Evolutionary conservation across 1,140 invertebrate genomes (phyloP).

Genomic region (Drosophila tani): DNA sequence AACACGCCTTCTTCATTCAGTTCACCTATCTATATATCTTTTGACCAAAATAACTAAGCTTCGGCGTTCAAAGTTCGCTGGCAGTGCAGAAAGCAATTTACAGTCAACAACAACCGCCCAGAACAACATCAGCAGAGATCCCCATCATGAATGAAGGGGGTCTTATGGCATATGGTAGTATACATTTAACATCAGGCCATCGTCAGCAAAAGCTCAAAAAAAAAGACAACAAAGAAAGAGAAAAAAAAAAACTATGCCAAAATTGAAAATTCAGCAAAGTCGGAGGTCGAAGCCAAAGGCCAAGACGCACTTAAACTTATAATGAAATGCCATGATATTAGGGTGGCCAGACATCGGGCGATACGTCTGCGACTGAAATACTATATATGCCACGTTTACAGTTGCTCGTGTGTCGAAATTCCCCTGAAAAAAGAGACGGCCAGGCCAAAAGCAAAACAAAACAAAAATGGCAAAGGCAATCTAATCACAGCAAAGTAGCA

Average conservation of each 20-base stretch:
- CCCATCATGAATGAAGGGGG: constrained; percentile 34
- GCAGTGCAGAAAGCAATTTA: constrained; percentile 20
- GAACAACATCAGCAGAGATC: neutral
- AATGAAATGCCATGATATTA: constrained; percentile 40
- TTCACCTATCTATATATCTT: constrained; percentile 18
- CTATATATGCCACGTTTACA: constrained; percentile 18
- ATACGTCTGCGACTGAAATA: neutral
- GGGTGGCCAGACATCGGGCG: constrained; percentile 31
- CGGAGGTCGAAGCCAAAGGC: constrained; percentile 37
- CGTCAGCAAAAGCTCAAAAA: constrained; percentile 4
- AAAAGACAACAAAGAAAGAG: neutral
- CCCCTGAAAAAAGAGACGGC: constrained; percentile 4
- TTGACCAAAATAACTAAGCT: constrained; percentile 38
- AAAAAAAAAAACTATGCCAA: neutral
- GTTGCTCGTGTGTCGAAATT: constrained; percentile 31
- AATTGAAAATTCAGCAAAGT: constrained; percentile 29
- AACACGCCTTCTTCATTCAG: constrained; percentile 25
- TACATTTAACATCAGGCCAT: constrained; percentile 15
- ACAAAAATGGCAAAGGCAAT: constrained; percentile 20
- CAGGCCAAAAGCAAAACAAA: constrained; percentile 25
- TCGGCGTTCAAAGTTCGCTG: constrained; percentile 26
- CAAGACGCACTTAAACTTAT: constrained; percentile 39
- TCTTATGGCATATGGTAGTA: neutral
- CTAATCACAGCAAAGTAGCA: constrained; percentile 28
- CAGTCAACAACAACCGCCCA: constrained; percentile 23